Conservation (phyloP, 1,140 invertebrate species). For the Drosophila mauritiana region DNA sequence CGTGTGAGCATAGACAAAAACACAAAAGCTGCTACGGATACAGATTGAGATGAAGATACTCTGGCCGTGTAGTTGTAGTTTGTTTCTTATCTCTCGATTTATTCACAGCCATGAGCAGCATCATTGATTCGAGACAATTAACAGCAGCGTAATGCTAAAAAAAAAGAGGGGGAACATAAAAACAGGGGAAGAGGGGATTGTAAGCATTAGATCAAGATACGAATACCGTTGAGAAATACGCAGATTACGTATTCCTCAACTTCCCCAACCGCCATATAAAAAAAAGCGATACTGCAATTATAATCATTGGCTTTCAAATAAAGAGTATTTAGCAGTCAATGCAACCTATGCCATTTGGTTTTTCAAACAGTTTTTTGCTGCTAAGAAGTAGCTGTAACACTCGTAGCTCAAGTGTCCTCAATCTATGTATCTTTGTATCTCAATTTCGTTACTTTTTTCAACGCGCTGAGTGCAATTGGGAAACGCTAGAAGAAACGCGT, state of each 20-base stretch:
- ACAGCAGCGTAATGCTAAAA: slow-evolving; percentile 19
- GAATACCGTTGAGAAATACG: slow-evolving; percentile 16
- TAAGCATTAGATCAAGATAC: slow-evolving; percentile 29
- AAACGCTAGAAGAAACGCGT: slow-evolving; percentile 48
- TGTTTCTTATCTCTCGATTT: slow-evolving; percentile 6
- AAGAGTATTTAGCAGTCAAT: not conserved
- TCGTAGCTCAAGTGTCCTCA: slow-evolving; percentile 32
- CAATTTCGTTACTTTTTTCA: slow-evolving; percentile 37
- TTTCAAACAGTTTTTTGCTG: slow-evolving; percentile 5
- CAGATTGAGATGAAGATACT: slow-evolving; percentile 20
- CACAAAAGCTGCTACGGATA: slow-evolving; percentile 11
- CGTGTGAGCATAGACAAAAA: slow-evolving; percentile 37
- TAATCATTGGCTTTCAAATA: not conserved
- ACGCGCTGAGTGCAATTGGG: slow-evolving; percentile 51
- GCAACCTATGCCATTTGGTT: not conserved
- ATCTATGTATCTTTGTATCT: slow-evolving; percentile 53
- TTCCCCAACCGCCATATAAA: too few relatives aligned
- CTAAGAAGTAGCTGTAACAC: slow-evolving; percentile 13
- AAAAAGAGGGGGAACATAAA: slow-evolving; percentile 7
- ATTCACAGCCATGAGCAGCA: slow-evolving; percentile 6
- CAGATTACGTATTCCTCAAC: slow-evolving; percentile 15
- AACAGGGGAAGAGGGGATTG: slow-evolving; percentile 11
- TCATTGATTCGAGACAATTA: slow-evolving; percentile 55
- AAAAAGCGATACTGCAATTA: not conserved
- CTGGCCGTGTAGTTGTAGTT: not conserved